phyloP scores from a whole-genome alignment of 1,140 invertebrate species.

The Lordiphosa clarofinis region DNA sequence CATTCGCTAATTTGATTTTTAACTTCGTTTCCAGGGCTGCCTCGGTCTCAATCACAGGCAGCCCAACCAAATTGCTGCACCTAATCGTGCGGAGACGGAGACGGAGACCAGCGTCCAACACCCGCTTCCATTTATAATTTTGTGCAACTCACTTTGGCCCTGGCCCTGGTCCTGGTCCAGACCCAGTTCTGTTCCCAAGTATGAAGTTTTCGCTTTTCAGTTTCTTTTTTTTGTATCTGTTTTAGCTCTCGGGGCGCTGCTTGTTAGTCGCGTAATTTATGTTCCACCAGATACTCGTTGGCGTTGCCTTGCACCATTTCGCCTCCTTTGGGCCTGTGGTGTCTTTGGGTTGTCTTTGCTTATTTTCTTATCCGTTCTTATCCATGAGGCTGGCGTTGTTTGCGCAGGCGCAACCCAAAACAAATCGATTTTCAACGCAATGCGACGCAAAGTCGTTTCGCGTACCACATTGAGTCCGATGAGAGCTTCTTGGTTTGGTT shows the following conservation, averaged over 20 bases:
- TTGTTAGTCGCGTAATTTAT: conserved; percentile 80
- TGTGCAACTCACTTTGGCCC: conserved; percentile 69
- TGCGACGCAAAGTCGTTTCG: conserved; percentile 45
- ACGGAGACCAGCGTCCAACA: conserved; percentile 59
- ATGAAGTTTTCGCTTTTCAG: conserved; percentile 26
- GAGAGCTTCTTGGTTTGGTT: conserved; percentile 6
- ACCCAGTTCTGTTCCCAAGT: conserved; percentile 48
- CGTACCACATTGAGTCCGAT: conserved; percentile 5
- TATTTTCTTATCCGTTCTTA: conserved; percentile 76
- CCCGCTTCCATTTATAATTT: conserved; percentile 71
- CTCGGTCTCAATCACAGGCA: conserved; percentile 76
- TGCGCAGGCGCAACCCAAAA: conserved; percentile 78
- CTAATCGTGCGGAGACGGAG: conserved; percentile 55
- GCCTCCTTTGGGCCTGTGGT: conserved; percentile 15
- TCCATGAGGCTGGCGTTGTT: conserved; percentile 69
- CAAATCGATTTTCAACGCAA: conserved; percentile 79
- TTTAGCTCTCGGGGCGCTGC: conserved; percentile 70
- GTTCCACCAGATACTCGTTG: conserved; percentile 78
- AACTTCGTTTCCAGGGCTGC: conserved; percentile 76
- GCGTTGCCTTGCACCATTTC: conserved; percentile 59
- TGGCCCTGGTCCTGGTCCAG: not conserved
- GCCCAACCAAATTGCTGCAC: conserved; percentile 69
- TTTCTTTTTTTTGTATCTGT: conserved; percentile 47
- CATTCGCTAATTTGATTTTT: conserved; percentile 80
- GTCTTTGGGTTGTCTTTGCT: conserved; percentile 59